A percentile compares a stretch with the other conserved stretches of the same genome.
These are phyloP conservation scores for Acanthurus leucopareius DNA, from an alignment of 2,797 vertebrate genomes.

Conservation along the genomic window DNA sequence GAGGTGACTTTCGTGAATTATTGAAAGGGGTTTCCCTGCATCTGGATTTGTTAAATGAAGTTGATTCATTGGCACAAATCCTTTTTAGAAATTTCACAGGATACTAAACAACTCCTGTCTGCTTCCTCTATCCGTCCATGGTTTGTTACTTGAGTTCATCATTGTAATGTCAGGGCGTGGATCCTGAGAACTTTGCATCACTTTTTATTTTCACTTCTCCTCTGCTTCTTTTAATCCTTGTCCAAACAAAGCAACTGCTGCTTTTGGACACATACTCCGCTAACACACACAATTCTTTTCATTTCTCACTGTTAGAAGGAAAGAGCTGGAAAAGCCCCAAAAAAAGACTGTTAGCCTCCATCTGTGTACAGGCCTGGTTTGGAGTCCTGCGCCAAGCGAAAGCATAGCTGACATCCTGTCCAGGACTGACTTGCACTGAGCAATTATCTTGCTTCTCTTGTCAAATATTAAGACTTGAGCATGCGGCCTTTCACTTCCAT, in stretches of 20 bases:
- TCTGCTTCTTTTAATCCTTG: slow-evolving; percentile 68
- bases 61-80: slow-evolving; percentile 43
- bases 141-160: slow-evolving; percentile 53
- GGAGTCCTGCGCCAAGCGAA: slow-evolving; percentile 65
- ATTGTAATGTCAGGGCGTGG: slow-evolving; percentile 64
- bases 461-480: slow-evolving; percentile 71
- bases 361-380: slow-evolving; percentile 69
- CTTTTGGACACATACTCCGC: slow-evolving; percentile 62
- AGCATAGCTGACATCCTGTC: slow-evolving; percentile 79
- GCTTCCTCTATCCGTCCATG: slow-evolving; percentile 45
- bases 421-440: slow-evolving; percentile 59
- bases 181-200: slow-evolving; percentile 75
- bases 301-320: slow-evolving; percentile 61
- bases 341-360: slow-evolving; percentile 72
- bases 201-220: slow-evolving; percentile 69
- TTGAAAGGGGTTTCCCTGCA: slow-evolving; percentile 22
- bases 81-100: slow-evolving; percentile 25
- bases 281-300: slow-evolving; percentile 44
- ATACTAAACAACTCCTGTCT: slow-evolving; percentile 42
- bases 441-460: slow-evolving; percentile 76
- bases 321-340: slow-evolving; percentile 66
- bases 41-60: slow-evolving; percentile 33
- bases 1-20: slow-evolving; percentile 29
- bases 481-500: slow-evolving; percentile 59
- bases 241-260: slow-evolving; percentile 82